These are phyloP conservation scores for Porites rus DNA, from an alignment of 92 coral and sea anemone species.

Conservation along the genomic window DNA sequence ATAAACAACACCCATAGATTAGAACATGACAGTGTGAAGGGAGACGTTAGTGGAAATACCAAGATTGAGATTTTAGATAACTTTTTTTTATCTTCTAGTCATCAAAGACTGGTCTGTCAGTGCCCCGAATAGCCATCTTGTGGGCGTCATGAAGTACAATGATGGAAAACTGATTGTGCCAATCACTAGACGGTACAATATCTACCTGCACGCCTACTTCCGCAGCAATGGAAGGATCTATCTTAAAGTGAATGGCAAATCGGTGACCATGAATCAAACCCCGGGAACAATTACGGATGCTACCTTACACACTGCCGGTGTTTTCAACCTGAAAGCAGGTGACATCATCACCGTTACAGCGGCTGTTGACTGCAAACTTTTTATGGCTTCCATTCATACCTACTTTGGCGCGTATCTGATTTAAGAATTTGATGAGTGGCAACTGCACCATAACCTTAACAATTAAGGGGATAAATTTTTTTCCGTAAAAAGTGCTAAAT, in stretches of 20 bases:
- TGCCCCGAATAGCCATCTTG: slow-evolving; percentile 2
- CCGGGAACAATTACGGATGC: too few species aligned
- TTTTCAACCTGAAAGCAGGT: too few species aligned
- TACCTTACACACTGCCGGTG: too few species aligned
- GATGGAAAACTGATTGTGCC: neutral
- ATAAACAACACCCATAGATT: too few species aligned
- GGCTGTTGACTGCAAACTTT: neutral
- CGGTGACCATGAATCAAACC: too few species aligned
- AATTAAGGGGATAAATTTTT: neutral
- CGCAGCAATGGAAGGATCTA: neutral
- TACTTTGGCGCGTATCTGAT: neutral
- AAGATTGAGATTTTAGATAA: too few species aligned
- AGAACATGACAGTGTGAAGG: too few species aligned
- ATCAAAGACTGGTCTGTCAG: neutral
- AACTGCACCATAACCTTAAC: neutral
- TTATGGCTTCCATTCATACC: neutral
- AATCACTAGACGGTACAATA: neutral
- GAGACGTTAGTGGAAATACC: too few species aligned
- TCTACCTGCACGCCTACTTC: neutral
- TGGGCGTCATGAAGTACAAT: neutral
- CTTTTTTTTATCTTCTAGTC: neutral
- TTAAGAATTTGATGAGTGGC: neutral
- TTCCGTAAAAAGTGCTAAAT: too few species aligned
- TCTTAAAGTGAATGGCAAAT: neutral
- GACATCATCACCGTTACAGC: too few species aligned